These are phyloP conservation scores for Perdix hodgsoniae DNA, from an alignment of 2,797 vertebrate genomes.

Conservation along the genomic window DNA sequence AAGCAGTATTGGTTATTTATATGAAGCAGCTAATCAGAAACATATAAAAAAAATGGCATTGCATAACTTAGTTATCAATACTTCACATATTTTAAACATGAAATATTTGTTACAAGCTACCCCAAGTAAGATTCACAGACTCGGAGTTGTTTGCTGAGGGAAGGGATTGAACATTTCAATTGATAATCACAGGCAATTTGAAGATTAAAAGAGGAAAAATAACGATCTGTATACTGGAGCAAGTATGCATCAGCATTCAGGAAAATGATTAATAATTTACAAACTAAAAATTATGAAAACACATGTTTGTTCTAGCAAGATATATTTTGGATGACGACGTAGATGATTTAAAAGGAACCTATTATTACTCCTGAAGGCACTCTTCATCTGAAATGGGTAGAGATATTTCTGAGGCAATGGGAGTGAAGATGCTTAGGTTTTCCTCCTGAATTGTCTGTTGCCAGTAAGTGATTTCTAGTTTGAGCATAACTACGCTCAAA, in stretches of 20 bases:
- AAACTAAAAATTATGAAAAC: neutral
- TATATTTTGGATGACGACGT: neutral
- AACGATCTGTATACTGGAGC: neutral
- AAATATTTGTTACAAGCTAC: neutral
- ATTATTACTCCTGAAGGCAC: neutral
- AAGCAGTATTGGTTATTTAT: slow-evolving; percentile 35
- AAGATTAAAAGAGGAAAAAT: neutral
- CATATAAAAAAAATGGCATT: neutral
- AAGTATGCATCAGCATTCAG: neutral
- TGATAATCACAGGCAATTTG: neutral
- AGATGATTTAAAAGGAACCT: neutral
- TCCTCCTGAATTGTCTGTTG: neutral
- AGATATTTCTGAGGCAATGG: neutral
- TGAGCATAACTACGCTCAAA: neutral
- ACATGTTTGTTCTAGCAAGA: neutral
- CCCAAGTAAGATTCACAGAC: neutral
- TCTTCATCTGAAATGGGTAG: neutral
- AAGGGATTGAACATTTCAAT: neutral
- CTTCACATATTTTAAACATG: slow-evolving; percentile 16
- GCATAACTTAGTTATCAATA: slow-evolving; percentile 30
- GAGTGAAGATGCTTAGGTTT: neutral
- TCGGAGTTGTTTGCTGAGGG: neutral
- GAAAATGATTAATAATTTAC: neutral
- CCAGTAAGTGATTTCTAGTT: neutral
- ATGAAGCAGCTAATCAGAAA: neutral